Evolutionary conservation across 2,113 vertebrate species (phyloP).

Genomic region (Scatophagus argus): DNA sequence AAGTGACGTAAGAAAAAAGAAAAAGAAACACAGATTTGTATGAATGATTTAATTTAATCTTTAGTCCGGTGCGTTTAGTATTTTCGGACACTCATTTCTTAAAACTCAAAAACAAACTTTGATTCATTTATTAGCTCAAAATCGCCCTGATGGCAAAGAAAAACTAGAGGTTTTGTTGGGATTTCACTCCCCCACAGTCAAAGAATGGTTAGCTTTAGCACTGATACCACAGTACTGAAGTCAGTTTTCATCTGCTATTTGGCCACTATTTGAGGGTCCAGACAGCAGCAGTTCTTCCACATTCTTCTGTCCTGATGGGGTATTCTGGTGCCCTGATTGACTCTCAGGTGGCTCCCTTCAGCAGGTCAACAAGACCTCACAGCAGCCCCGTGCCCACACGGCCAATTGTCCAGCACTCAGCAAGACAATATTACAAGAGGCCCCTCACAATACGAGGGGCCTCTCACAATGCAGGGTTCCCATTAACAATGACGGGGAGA

Average conservation of each 20-base stretch:
- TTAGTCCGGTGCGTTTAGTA: too few relatives aligned
- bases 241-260: neutral
- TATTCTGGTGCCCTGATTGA: slow-evolving; percentile 17
- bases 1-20: neutral
- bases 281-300: slow-evolving; percentile 13
- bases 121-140: neutral
- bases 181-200: neutral
- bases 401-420: slow-evolving; percentile 40
- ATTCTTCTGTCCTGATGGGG: slow-evolving; percentile 23
- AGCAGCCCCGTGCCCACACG: slow-evolving; percentile 48
- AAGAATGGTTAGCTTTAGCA: neutral
- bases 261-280: neutral
- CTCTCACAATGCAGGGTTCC: slow-evolving; percentile 59
- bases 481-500: slow-evolving; percentile 63
- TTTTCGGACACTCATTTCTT: neutral
- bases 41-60: too few relatives aligned
- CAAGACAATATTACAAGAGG: slow-evolving; percentile 60
- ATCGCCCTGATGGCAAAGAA: too few relatives aligned
- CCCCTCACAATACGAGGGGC: slow-evolving; percentile 49
- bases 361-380: slow-evolving; percentile 55
- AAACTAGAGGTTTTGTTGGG: neutral
- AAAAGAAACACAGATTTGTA: too few relatives aligned
- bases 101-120: neutral
- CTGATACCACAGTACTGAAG: neutral
- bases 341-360: slow-evolving; percentile 31